Base-by-base conservation (phyloP, 2,113 vertebrate genomes). In the Pavo muticus region DNA sequence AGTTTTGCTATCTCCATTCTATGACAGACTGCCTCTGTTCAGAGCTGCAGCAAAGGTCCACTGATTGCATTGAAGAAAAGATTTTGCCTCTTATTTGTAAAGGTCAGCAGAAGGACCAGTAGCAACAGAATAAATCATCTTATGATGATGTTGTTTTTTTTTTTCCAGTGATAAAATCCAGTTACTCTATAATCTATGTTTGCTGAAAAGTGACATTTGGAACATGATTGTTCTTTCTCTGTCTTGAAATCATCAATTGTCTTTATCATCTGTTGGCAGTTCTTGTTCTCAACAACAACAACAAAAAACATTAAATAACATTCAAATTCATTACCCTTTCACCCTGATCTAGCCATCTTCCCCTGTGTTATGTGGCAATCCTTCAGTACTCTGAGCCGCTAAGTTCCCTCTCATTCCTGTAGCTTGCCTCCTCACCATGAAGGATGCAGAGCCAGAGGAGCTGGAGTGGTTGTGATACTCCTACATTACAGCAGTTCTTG, bases 181-280 rank as follows among this genome's bases (percentile, higher is more conserved):
- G 69, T 84, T 88, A 84, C 65, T 94, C 56, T 88, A 21, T 88
- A 83, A 94, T 57, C 61, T 39, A 13, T 52, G 17, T 48, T 70
- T 78, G 50, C 73, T 92, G 86, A 92, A 93, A 92, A 89, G 35
- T 69, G 85, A 78, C 10, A 6, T 90, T 93, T 93, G 57, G 89
- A 83, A 35, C 48, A 81, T 84, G 45, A 56, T 54, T 74, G 45
- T 29, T 65, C 57, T 89, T 79, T 56, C 70, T 37, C 76, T 86
- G 56, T 86, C 81, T 84, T 67, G 42, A 93, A 96, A 93, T 91
- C 45, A 69, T 40, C 64, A 87, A 45, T 94, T 68, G 32, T 79
- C 77, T 78, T 47, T 85, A 82, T 35, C 35, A 44, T 79, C 80
- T 94, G 61, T 78, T 94, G 85, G 80, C 65, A 84, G 45, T 40